Conservation (phyloP, 2,797 vertebrate species). For the Cyclura pinguis region DNA sequence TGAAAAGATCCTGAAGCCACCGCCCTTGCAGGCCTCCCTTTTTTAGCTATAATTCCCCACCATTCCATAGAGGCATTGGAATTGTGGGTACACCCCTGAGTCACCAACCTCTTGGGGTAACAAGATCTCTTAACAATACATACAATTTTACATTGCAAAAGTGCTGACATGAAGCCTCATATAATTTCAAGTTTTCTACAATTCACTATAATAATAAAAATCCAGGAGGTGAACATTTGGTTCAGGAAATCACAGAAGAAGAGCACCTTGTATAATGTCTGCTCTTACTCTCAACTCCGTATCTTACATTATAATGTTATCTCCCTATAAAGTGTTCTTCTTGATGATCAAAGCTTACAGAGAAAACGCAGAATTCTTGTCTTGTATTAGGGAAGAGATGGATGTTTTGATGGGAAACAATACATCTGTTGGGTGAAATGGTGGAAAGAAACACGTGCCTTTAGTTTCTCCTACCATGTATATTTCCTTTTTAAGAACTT, state of each 20-base stretch:
- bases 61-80: no score
- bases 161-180: not conserved
- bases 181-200: not conserved
- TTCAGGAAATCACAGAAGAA: not conserved
- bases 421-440: not conserved
- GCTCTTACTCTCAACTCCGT: not conserved
- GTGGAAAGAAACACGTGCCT: not conserved
- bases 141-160: not conserved
- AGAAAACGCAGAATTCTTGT: not conserved
- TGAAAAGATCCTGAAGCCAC: no score
- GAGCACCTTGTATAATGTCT: no score
- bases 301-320: not conserved
- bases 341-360: not conserved
- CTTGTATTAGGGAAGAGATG: not conserved
- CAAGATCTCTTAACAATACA: not conserved
- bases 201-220: not conserved
- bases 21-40: no score
- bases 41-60: no score
- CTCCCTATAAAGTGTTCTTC: not conserved
- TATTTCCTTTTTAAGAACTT: not conserved
- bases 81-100: no score
- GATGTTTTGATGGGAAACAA: not conserved
- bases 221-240: not conserved
- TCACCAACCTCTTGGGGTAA: not conserved
- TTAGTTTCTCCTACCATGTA: not conserved